phyloP scores from a whole-genome alignment of 2,113 vertebrate genomes.

The Dicrurus megarhynchus region DNA sequence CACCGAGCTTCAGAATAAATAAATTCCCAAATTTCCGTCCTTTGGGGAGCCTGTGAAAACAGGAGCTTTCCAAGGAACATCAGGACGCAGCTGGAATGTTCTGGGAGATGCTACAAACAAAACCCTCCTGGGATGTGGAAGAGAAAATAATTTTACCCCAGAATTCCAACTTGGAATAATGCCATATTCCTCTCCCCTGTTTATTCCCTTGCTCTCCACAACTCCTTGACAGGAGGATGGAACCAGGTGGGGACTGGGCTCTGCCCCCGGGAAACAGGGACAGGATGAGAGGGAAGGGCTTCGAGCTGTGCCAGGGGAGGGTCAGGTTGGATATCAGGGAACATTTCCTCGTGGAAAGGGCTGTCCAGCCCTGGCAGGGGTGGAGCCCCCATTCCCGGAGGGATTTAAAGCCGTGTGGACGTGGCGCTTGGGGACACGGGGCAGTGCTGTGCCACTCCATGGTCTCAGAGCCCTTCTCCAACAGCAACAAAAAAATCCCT shows the following conservation, averaged over 20 bases:
- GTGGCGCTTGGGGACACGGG: not conserved
- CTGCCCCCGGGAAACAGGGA: not conserved
- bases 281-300: too few relatives aligned
- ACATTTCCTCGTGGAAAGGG: too few relatives aligned
- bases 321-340: rapidly evolving
- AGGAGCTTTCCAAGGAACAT: not conserved
- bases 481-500: not conserved
- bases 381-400: not conserved
- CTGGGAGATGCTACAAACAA: not conserved
- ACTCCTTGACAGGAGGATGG: too few relatives aligned
- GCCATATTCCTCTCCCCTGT: not conserved
- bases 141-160: not conserved
- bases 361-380: not conserved
- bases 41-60: not conserved
- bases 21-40: rapidly evolving
- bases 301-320: not conserved
- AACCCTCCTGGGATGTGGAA: not conserved
- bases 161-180: not conserved
- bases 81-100: not conserved
- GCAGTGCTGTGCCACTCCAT: not conserved
- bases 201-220: not conserved
- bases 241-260: not conserved
- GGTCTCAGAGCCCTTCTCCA: not conserved
- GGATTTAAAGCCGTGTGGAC: not conserved
- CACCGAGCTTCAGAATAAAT: not conserved